These are phyloP conservation scores for Delphinapterus leucas DNA, from an alignment of 2,113 vertebrate species.

Conservation along the genomic window DNA sequence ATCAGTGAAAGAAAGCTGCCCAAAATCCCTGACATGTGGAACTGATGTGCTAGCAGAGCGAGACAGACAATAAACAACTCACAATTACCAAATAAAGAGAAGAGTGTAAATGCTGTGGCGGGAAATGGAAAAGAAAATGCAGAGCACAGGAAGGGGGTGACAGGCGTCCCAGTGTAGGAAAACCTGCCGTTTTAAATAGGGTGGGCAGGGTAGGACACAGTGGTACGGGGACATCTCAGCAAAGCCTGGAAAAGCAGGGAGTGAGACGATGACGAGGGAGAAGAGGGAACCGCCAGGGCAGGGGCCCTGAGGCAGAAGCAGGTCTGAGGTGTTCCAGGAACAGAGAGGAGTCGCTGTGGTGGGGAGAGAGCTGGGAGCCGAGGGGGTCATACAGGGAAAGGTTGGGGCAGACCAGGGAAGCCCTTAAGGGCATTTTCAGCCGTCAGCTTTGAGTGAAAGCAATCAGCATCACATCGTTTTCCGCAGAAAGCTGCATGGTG, in stretches of 20 bases:
- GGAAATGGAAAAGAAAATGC: neutral
- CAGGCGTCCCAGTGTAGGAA: neutral
- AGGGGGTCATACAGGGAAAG: neutral
- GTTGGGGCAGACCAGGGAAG: neutral
- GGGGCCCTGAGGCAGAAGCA: neutral
- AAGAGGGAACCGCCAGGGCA: neutral
- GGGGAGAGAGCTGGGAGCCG: neutral
- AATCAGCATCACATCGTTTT: neutral
- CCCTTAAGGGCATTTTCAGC: neutral
- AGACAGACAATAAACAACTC: neutral
- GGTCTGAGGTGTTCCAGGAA: neutral
- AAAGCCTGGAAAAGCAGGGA: neutral
- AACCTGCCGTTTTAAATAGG: neutral
- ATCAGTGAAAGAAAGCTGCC: neutral
- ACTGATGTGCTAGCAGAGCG: neutral
- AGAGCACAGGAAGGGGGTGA: neutral
- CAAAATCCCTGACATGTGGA: neutral
- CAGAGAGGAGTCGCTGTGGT: neutral
- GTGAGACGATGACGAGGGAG: rapidly evolving
- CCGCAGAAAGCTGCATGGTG: neutral
- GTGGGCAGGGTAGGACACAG: too few species aligned
- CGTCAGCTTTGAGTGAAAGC: neutral
- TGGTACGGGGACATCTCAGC: neutral
- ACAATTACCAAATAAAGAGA: neutral
- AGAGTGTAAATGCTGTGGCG: neutral